A percentile compares a stretch with the other conserved stretches of the same genome.
Evolutionary conservation across 2,113 vertebrate species (phyloP).

Genomic region (Nanorana parkeri): DNA sequence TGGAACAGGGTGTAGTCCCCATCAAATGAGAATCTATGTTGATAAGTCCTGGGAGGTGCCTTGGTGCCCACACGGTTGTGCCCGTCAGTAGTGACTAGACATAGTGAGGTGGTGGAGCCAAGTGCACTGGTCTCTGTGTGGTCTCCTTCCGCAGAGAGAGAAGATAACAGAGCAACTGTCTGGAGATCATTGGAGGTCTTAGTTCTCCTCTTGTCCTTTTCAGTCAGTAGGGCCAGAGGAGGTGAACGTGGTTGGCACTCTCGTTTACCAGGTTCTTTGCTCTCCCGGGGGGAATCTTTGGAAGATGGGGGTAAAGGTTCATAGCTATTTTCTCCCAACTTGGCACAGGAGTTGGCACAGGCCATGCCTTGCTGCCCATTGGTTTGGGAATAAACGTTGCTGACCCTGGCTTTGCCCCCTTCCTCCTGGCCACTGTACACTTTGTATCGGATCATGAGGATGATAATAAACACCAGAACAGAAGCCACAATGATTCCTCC

Average conservation of each 20-base stretch:
- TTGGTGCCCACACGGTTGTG: conserved; percentile 70
- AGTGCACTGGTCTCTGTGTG: conserved; percentile 78
- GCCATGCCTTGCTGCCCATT: conserved; percentile 75
- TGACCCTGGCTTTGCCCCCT: conserved; percentile 71
- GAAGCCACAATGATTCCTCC: conserved; percentile 95
- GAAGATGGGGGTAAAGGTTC: conserved; percentile 58
- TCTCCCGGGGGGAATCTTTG: conserved; percentile 76
- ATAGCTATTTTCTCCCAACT: conserved; percentile 72
- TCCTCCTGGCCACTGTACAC: conserved; percentile 80
- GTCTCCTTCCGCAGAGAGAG: conserved; percentile 70
- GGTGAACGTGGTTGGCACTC: conserved; percentile 34
- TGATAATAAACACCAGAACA: conserved; percentile 92
- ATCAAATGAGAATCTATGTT: conserved; percentile 89
- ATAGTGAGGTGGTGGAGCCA: conserved; percentile 87
- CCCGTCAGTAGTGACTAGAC: conserved; percentile 78
- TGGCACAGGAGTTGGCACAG: conserved; percentile 69
- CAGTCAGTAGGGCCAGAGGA: conserved; percentile 18
- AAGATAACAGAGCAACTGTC: conserved; percentile 66
- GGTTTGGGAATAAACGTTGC: conserved; percentile 85
- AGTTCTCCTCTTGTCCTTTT: conserved; percentile 59
- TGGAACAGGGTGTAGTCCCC: conserved; percentile 93
- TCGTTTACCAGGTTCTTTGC: conserved; percentile 55
- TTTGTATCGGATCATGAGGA: conserved; percentile 95
- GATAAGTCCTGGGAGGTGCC: conserved; percentile 82
- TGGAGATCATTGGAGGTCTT: conserved; percentile 71